phyloP scores from a whole-genome alignment of 2,113 vertebrate genomes.

The Nothocercus julius region DNA sequence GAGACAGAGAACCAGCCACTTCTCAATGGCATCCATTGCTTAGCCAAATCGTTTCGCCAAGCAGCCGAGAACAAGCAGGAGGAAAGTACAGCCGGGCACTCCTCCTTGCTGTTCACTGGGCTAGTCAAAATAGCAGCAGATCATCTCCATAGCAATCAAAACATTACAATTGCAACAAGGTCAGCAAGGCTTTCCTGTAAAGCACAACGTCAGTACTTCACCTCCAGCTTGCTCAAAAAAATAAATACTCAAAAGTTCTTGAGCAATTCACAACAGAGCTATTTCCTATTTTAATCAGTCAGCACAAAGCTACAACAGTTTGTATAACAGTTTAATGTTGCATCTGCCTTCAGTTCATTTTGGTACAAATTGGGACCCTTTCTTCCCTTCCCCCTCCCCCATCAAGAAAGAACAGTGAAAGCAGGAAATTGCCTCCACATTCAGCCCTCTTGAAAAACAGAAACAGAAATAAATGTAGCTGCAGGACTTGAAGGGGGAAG shows the following conservation, averaged over 20 bases:
- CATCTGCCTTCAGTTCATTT: background rate
- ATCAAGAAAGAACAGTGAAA: background rate
- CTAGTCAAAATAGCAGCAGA: conserved; percentile 67
- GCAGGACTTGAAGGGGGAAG: background rate
- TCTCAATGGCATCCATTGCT: background rate
- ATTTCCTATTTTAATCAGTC: background rate
- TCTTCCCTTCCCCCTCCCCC: background rate
- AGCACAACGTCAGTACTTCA: conserved; percentile 61
- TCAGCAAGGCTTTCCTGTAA: conserved; percentile 29
- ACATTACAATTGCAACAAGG: conserved; percentile 57
- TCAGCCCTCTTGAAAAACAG: background rate
- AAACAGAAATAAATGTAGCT: background rate
- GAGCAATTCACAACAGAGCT: conserved; percentile 49
- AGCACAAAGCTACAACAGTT: background rate
- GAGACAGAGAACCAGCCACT: background rate
- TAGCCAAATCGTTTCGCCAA: background rate
- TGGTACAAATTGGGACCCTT: background rate
- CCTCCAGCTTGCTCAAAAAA: conserved; percentile 68
- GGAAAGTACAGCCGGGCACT: background rate
- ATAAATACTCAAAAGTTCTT: conserved; percentile 30
- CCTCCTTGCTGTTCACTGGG: conserved; percentile 40
- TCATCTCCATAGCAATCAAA: conserved; percentile 71
- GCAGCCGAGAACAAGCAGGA: background rate
- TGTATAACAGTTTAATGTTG: background rate
- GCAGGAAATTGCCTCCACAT: background rate